phyloP scores from a whole-genome alignment of 1,140 invertebrate species.

The Paralvinella palmiformis region DNA sequence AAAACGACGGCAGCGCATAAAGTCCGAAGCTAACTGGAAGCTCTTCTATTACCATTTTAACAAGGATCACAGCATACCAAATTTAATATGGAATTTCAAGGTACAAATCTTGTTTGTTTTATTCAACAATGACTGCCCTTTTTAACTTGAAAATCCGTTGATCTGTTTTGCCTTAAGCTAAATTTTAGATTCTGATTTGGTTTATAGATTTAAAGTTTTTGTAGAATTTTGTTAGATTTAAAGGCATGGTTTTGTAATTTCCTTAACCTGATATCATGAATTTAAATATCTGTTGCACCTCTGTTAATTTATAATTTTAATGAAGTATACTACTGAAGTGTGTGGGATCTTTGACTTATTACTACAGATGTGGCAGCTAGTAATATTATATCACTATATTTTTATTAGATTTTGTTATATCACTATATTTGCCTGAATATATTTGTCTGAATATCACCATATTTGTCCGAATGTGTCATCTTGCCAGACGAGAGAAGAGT shows the following conservation, averaged over 20 bases:
- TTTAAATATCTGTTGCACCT: too few relatives aligned
- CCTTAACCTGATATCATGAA: too few relatives aligned
- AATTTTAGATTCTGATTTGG: too few relatives aligned
- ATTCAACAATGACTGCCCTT: too few relatives aligned
- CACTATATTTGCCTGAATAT: conserved; percentile 6
- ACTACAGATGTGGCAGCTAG: background rate
- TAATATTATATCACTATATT: background rate
- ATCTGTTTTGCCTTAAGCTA: too few relatives aligned
- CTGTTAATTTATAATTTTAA: too few relatives aligned
- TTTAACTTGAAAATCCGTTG: too few relatives aligned
- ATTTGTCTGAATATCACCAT: conserved; percentile 16
- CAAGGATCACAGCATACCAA: conserved; percentile 88
- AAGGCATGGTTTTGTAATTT: too few relatives aligned
- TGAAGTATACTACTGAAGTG: too few relatives aligned
- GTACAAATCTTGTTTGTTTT: conserved; percentile 51
- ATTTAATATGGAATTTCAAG: conserved; percentile 98
- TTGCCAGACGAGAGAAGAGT: conserved; percentile 83
- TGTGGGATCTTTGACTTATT: too few relatives aligned
- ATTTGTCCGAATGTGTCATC: conserved; percentile 21
- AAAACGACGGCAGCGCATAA: conserved; percentile 82
- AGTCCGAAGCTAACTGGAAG: conserved; percentile 76
- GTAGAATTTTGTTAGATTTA: too few relatives aligned
- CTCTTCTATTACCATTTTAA: conserved; percentile 95
- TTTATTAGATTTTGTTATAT: background rate
- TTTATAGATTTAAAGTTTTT: too few relatives aligned